Percentiles rank a stretch among this genome's conserved stretches.
Evolutionary conservation across 1,140 invertebrate genomes (phyloP).

Genomic region (Macrosteles quadrilineatus): DNA sequence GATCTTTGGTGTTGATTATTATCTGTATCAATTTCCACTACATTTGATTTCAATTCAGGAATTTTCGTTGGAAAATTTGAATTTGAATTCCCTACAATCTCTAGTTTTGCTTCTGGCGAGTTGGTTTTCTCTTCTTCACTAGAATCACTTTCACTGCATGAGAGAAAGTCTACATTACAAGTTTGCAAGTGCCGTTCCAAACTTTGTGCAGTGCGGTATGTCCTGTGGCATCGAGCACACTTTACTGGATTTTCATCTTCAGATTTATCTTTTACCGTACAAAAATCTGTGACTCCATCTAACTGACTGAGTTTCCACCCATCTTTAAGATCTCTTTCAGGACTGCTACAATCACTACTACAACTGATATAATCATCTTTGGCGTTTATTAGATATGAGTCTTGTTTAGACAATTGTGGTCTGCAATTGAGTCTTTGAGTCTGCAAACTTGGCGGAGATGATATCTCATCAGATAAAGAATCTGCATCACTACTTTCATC

Average conservation of each 20-base stretch:
- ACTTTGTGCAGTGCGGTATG: conserved; percentile 84
- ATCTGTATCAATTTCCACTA: too few species aligned
- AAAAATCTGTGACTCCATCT: conserved; percentile 70
- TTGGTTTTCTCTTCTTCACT: conserved; percentile 39
- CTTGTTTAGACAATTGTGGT: not conserved
- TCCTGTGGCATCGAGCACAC: conserved; percentile 83
- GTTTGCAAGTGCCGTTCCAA: conserved; percentile 78
- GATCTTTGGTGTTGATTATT: too few species aligned
- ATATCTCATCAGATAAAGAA: too few species aligned
- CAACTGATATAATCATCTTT: conserved; percentile 61
- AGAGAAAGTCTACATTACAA: conserved; percentile 65
- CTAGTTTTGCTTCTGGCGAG: not conserved
- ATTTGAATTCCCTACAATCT: too few species aligned
- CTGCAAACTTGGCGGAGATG: too few species aligned
- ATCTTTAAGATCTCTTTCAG: conserved; percentile 26
- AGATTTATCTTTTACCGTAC: conserved; percentile 52
- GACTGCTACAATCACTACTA: conserved; percentile 43
- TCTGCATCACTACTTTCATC: conserved; percentile 52
- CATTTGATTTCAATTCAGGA: too few species aligned
- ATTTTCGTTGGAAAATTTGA: too few species aligned
- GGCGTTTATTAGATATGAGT: not conserved
- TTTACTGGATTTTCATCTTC: conserved; percentile 72
- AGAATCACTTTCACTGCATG: conserved; percentile 72
- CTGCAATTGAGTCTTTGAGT: not conserved
- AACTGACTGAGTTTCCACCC: conserved; percentile 54